Evolutionary conservation across 2,113 vertebrate genomes (phyloP).

Genomic region (Myrmecophaga tridactyla): DNA sequence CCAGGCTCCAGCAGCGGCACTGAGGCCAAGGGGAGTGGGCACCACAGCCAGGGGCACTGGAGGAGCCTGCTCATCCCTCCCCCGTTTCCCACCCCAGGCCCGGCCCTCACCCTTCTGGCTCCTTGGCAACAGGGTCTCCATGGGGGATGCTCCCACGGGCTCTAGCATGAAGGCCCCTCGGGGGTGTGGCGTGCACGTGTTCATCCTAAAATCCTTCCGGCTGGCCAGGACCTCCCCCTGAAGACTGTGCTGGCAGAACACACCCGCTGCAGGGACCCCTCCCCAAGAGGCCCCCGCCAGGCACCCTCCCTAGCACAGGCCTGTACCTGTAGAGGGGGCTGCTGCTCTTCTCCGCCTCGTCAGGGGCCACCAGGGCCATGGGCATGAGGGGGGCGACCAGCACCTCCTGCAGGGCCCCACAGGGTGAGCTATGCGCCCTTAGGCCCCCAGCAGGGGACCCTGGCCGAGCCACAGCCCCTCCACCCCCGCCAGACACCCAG

Average conservation of each 20-base stretch:
- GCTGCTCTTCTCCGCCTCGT: constrained; percentile 87
- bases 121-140: neutral
- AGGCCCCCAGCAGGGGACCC: neutral
- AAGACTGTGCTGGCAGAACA: constrained; percentile 75
- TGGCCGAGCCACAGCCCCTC: rapidly evolving
- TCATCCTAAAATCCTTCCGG: constrained; percentile 93
- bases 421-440: rapidly evolving
- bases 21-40: neutral
- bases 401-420: constrained; percentile 75
- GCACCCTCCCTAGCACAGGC: neutral
- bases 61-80: no score
- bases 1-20: neutral
- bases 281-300: neutral
- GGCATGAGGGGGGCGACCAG: constrained; percentile 86
- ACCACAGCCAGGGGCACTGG: neutral
- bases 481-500: neutral
- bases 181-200: constrained; percentile 83
- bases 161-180: constrained; percentile 86
- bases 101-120: constrained; percentile 45
- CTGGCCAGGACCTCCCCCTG: constrained; percentile 91
- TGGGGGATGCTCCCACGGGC: constrained; percentile 47
- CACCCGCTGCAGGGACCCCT: neutral
- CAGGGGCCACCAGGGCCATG: constrained; percentile 86
- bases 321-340: constrained; percentile 90
- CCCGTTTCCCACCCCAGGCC: neutral